These are phyloP conservation scores for Eulemur coronatus DNA, from an alignment of 2,797 vertebrate genomes.

Conservation along the genomic window DNA sequence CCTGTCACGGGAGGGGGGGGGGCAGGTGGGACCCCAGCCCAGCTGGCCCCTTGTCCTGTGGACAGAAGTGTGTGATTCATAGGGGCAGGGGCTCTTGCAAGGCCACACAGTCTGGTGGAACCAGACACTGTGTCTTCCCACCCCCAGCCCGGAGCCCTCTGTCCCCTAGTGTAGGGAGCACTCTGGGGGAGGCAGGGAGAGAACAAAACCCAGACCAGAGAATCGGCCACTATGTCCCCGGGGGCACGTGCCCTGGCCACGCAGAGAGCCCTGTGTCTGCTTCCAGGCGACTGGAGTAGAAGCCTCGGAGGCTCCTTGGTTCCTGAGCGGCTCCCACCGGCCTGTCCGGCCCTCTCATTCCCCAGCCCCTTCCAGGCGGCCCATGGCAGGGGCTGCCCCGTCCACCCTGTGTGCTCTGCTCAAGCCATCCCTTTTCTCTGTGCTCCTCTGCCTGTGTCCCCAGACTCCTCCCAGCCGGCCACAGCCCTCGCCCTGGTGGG, in stretches of 20 bases:
- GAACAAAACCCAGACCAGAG: too few relatives aligned
- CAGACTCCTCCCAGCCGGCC: fast-evolving
- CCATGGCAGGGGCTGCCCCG: fast-evolving
- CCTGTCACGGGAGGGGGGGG: fast-evolving
- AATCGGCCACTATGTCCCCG: fast-evolving
- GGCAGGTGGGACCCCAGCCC: background rate
- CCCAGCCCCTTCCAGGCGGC: background rate
- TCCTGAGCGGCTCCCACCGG: background rate
- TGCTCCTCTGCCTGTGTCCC: fast-evolving
- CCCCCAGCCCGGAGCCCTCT: background rate
- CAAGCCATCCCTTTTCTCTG: fast-evolving
- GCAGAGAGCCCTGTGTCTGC: fast-evolving
- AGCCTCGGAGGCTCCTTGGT: fast-evolving
- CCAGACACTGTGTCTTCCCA: background rate
- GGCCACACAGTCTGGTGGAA: background rate
- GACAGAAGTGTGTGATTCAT: background rate
- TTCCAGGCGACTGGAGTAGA: fast-evolving
- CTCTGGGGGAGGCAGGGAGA: fast-evolving
- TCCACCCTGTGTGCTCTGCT: fast-evolving
- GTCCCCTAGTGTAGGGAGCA: fast-evolving
- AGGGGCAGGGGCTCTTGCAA: fast-evolving
- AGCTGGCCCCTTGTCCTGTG: fast-evolving
- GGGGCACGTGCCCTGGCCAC: fast-evolving
- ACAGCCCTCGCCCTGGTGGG: background rate
- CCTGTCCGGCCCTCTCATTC: fast-evolving